Base-by-base conservation (phyloP, 2,797 vertebrate species). In the Catharus ustulatus region DNA sequence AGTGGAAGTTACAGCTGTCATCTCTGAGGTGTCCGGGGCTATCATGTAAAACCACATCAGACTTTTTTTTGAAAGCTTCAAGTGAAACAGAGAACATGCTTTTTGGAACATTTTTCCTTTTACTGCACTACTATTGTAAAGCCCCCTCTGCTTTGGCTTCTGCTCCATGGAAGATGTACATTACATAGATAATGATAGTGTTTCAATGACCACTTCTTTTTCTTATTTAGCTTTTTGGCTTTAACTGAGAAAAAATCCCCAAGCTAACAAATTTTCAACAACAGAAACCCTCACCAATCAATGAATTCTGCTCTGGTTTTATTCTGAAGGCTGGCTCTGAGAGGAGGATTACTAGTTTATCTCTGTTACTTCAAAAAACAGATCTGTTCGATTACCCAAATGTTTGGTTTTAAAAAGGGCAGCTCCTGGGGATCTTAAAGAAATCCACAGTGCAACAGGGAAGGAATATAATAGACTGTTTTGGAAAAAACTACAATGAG, bases 341-440 rank as follows among this genome's bases (percentile, higher is more conserved):
- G 69, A 54, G 43, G 12, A 95, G 74, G 87, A 76, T 80, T 95
- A 63, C 54, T 68, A 77, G 27, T 54, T 91, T 96, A 86, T 89
- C 49, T 89, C 38, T 66, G 57, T 80, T 83, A 51, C 63, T 90
- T 90, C 71, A 85, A 74, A 95, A 91, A 93, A 14, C 49, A 97
- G 71, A 94, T 92, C 83, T 90, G 34, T 77, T 89, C 1, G 55
- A 89, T 93, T 91, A 93, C 78, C 87, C 64, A 59, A 90, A 20
- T 43, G n/a, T 77, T 94, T 93, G 26, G 4, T 62, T 95, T 78
- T 57, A 34, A 61, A 84, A 95, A 93, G 51, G 48, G 75, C 45
- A 63, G 72, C 79, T 92, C 43, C 54, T 49, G 27, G 27, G 78
- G 55, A 72, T 84, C 93, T 86, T 46, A 63, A 96, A 75, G 72